Conservation (phyloP, 2,888 invertebrate genomes). For the Maniola hyperantus region DNA sequence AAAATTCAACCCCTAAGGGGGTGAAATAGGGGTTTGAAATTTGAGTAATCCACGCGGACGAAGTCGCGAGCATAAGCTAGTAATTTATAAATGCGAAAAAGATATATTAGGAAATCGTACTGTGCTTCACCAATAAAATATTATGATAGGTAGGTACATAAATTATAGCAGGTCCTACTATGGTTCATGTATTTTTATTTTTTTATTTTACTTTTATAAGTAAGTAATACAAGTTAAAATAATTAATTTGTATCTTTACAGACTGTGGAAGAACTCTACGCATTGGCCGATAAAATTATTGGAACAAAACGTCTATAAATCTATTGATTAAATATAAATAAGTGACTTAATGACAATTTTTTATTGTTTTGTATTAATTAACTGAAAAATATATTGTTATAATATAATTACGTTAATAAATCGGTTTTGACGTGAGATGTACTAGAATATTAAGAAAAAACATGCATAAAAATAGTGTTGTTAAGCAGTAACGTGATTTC, state of each 20-base stretch:
- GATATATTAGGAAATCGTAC: too few relatives aligned
- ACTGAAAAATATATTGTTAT: not conserved
- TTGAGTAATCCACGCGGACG: too few relatives aligned
- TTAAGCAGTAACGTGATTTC: conserved; percentile 21
- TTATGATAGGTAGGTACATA: too few relatives aligned
- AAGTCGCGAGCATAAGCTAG: too few relatives aligned
- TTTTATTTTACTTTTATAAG: not conserved
- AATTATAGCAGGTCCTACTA: too few relatives aligned
- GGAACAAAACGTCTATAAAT: conserved; percentile 71
- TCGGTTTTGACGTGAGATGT: not conserved
- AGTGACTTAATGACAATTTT: not conserved
- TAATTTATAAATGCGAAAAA: too few relatives aligned
- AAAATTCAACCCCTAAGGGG: too few relatives aligned
- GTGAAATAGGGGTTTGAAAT: too few relatives aligned
- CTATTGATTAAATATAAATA: conserved; percentile 13
- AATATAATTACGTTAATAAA: not conserved
- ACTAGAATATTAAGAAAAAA: conserved; percentile 17
- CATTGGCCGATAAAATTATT: conserved; percentile 85
- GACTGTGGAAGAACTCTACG: conserved; percentile 87
- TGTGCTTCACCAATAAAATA: too few relatives aligned
- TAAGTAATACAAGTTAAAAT: not conserved
- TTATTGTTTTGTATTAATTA: conserved; percentile 17
- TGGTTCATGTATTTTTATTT: too few relatives aligned
- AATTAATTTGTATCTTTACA: conserved; percentile 62
- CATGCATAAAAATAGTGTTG: conserved; percentile 7